A percentile compares a stretch with the other conserved stretches of the same genome.
phyloP scores from a whole-genome alignment of 2,888 invertebrate genomes.

The Andricus curvator region DNA sequence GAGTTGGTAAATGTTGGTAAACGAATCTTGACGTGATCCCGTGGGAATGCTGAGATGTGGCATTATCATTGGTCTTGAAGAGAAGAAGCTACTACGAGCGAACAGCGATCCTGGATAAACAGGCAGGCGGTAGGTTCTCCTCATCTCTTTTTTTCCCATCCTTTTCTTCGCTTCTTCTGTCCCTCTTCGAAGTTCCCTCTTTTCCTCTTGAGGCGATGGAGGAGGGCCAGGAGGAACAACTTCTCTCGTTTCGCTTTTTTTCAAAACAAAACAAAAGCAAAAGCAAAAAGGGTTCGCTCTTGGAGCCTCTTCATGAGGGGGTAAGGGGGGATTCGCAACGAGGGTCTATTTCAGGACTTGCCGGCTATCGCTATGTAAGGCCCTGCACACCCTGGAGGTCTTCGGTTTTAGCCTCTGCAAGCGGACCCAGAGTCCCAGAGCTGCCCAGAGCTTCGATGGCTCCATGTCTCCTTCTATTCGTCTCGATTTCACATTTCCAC shows the following conservation, averaged over 20 bases:
- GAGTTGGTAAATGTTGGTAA: constrained; percentile 14
- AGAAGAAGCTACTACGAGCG: constrained; percentile 38
- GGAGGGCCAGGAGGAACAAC: constrained; percentile 51
- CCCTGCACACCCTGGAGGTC: constrained; percentile 55
- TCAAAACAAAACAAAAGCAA: constrained; percentile 56
- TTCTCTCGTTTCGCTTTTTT: constrained; percentile 56
- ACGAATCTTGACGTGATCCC: constrained; percentile 38
- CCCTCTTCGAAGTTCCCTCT: constrained; percentile 13
- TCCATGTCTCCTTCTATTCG: background rate
- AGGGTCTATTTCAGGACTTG: constrained; percentile 57
- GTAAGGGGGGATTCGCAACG: constrained; percentile 65
- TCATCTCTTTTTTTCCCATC: constrained; percentile 37
- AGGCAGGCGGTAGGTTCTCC: constrained; percentile 39
- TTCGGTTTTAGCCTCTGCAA: constrained; percentile 22
- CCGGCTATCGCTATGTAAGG: constrained; percentile 64
- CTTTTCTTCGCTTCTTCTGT: constrained; percentile 45
- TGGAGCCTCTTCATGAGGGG: constrained; percentile 47
- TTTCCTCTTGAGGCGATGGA: constrained; percentile 8
- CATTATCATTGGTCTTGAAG: constrained; percentile 46
- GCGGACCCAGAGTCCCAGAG: background rate
- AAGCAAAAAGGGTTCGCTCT: constrained; percentile 52
- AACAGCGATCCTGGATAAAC: constrained; percentile 49
- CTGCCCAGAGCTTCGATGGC: constrained; percentile 4
- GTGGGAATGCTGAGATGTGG: constrained; percentile 43
- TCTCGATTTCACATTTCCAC: constrained; percentile 3